A percentile compares a stretch with the other conserved stretches of the same genome.
Evolutionary conservation across 2,113 vertebrate species (phyloP).

Genomic region (Nothobranchius furzeri): DNA sequence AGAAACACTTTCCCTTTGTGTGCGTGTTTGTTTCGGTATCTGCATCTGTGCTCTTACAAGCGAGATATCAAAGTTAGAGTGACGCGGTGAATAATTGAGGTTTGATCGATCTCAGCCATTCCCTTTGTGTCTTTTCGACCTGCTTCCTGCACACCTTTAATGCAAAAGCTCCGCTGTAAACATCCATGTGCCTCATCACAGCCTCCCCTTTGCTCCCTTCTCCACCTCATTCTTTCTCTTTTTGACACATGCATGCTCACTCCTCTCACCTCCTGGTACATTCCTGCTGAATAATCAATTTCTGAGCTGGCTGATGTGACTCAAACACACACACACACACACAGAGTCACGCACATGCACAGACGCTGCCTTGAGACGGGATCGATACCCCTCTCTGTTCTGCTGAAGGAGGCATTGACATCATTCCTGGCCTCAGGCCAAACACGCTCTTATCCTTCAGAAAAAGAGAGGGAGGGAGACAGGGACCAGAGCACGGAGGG

Average conservation of each 20-base stretch:
- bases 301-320: conserved; percentile 72
- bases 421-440: conserved; percentile 77
- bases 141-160: conserved; percentile 50
- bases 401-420: conserved; percentile 81
- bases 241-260: conserved; percentile 71
- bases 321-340: conserved; percentile 50
- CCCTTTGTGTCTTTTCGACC: conserved; percentile 34
- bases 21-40: conserved; percentile 19
- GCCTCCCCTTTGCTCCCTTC: conserved; percentile 40
- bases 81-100: conserved; percentile 57
- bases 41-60: conserved; percentile 16
- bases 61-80: conserved; percentile 37
- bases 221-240: conserved; percentile 56
- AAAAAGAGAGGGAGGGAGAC: conserved; percentile 51
- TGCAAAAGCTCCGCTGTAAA: conserved; percentile 36
- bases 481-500: conserved; percentile 23
- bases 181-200: conserved; percentile 44
- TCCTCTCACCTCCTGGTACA: conserved; percentile 73
- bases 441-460: conserved; percentile 78
- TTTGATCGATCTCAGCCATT: conserved; percentile 66
- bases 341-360: conserved; percentile 46
- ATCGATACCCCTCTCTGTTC: conserved; percentile 79
- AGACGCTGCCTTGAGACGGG: conserved; percentile 76
- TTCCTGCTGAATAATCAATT: conserved; percentile 80
- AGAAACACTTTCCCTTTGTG: conserved; percentile 48